These are phyloP conservation scores for Musca domestica DNA, from an alignment of 1,140 invertebrate species.

Conservation along the genomic window DNA sequence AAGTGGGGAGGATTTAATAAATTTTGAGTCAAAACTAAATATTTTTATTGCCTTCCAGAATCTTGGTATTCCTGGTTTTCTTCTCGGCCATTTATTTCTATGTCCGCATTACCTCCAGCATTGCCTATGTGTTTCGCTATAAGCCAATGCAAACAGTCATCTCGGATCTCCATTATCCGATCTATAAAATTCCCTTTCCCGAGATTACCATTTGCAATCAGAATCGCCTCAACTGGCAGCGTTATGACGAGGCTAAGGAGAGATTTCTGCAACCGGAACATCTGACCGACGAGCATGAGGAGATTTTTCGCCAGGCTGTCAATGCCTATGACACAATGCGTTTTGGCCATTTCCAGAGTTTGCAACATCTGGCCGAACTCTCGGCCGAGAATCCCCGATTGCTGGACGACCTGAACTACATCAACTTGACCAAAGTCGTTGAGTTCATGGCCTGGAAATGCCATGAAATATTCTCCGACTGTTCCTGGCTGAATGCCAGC, in stretches of 20 bases:
- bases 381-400: slow-evolving; percentile 20
- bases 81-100: slow-evolving; percentile 41
- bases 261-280: slow-evolving; percentile 37
- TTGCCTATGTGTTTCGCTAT: slow-evolving; percentile 33
- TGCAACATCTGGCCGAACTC: slow-evolving; percentile 29
- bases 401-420: slow-evolving; percentile 34
- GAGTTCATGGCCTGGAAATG: slow-evolving; percentile 48
- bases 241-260: slow-evolving; percentile 34
- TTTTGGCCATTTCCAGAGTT: slow-evolving; percentile 44
- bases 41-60: background rate
- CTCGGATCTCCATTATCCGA: slow-evolving; percentile 45
- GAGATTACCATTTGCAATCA: slow-evolving; percentile 50
- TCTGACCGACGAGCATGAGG: slow-evolving; percentile 23
- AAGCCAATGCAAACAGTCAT: slow-evolving; percentile 45
- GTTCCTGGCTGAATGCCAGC: slow-evolving; percentile 37
- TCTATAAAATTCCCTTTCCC: slow-evolving; percentile 46
- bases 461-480: slow-evolving; percentile 43
- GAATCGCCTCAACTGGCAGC: slow-evolving; percentile 48
- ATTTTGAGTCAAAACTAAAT: background rate
- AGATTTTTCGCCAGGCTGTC: slow-evolving; percentile 24
- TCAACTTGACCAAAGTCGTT: slow-evolving; percentile 43
- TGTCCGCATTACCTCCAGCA: slow-evolving; percentile 35
- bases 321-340: slow-evolving; percentile 35
- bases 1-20: background rate
- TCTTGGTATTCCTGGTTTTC: slow-evolving; percentile 34